Evolutionary conservation across 1,140 invertebrate genomes (phyloP).

Genomic region (Drosophila nigromelanica): DNA sequence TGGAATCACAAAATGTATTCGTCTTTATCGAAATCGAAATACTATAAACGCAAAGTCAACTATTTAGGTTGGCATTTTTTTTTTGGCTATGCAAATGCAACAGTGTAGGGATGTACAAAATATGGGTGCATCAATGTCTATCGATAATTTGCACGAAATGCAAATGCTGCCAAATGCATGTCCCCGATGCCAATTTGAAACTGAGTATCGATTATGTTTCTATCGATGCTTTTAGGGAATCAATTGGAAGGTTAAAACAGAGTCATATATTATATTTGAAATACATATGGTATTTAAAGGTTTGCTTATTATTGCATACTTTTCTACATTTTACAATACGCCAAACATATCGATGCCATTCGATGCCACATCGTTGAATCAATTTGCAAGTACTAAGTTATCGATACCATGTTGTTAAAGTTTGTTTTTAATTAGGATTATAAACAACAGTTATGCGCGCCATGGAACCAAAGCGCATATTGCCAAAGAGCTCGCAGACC

Average conservation of each 20-base stretch:
- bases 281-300: no score
- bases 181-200: not conserved
- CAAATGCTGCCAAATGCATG: conserved; percentile 30
- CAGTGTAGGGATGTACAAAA: conserved; percentile 50
- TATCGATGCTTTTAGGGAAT: not conserved
- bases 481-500: conserved; percentile 12
- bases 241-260: not conserved
- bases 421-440: not conserved
- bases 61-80: conserved; percentile 62
- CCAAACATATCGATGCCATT: not conserved
- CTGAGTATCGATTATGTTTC: not conserved
- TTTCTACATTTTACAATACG: not conserved
- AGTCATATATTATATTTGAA: not conserved
- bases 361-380: no score
- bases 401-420: not conserved
- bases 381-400: not conserved
- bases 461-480: conserved; percentile 23
- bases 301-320: no score
- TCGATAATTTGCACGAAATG: conserved; percentile 35
- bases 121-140: conserved; percentile 37
- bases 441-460: not conserved
- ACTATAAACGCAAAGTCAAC: conserved; percentile 48
- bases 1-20: conserved; percentile 46
- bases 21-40: conserved; percentile 48
- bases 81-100: conserved; percentile 62